Evolutionary conservation across 2,888 invertebrate species (phyloP).

Genomic region (Acronicta alni): DNA sequence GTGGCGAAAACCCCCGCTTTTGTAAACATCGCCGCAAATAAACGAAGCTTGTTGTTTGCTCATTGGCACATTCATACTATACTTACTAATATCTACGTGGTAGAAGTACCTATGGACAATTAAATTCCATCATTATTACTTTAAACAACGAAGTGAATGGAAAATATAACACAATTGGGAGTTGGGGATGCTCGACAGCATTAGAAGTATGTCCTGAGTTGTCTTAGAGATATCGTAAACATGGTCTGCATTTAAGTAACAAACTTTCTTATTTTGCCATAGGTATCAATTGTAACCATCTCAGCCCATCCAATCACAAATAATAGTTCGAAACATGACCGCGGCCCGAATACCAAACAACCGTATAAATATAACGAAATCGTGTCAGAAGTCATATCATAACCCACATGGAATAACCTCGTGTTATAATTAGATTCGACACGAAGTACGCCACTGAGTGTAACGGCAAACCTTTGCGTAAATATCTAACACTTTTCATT

Average conservation of each 20-base stretch:
- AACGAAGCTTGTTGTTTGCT: slow-evolving; percentile 73
- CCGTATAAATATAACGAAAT: slow-evolving; percentile 72
- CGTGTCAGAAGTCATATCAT: slow-evolving; percentile 82
- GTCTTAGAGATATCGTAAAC: too few relatives aligned
- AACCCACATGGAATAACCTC: slow-evolving; percentile 79
- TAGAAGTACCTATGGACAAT: slow-evolving; percentile 25
- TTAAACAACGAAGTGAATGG: too few relatives aligned
- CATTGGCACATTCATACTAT: slow-evolving; percentile 72
- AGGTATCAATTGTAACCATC: background rate
- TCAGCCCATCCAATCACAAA: slow-evolving; percentile 4
- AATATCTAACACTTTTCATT: slow-evolving; percentile 36
- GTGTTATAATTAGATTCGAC: slow-evolving; percentile 76
- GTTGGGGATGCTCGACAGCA: too few relatives aligned
- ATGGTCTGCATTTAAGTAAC: too few relatives aligned
- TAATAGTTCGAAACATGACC: slow-evolving; percentile 31
- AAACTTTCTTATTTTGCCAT: background rate
- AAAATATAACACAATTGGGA: too few relatives aligned
- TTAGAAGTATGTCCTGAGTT: too few relatives aligned
- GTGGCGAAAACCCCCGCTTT: slow-evolving; percentile 71
- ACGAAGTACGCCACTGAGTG: slow-evolving; percentile 51
- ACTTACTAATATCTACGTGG: slow-evolving; percentile 27
- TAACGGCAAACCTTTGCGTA: slow-evolving; percentile 38
- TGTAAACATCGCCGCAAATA: slow-evolving; percentile 86
- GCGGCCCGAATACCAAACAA: slow-evolving; percentile 68
- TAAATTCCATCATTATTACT: slow-evolving; percentile 1